Base-by-base conservation (phyloP, 2,113 vertebrate genomes). In the Gnathonemus echidnorhynchus region DNA sequence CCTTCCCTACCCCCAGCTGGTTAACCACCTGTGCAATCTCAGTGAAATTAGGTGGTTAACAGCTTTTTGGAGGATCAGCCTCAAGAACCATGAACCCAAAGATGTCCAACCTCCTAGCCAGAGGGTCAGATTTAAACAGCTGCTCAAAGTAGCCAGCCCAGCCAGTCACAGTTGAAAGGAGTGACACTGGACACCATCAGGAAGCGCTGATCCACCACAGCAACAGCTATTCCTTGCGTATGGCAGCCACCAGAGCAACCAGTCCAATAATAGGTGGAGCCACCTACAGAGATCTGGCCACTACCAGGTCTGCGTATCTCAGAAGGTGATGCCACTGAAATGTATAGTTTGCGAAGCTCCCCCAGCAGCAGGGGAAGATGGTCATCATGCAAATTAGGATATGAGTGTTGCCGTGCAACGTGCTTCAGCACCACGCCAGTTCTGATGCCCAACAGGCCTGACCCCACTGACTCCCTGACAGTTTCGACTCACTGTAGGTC, bases 221-320 rank as follows among this genome's bases (percentile, higher is more conserved):
- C 53, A 56, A 56, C 53, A 56, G 7, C 56, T 62, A 62, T 24
- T 62, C 21, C 56, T n/a, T 62, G 8, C n/a, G 56, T n/a, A 84
- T 46, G 46, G 84, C 84, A 49, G 46, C 84, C 48, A 27, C n/a
- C 84, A 86, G 84, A 86, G 45, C 46, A 24, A 50, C 84, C n/a
- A 86, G 48, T n/a, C 84, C 46, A 31, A 86, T 45, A 86, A 45
- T 5, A 50, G 84, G 24, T 50, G n/a, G 48, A 86, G 46, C 46
- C 84, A 86, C 84, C 48, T 50, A 86, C 84, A 49, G 48, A 86
- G 46, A 86, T 50, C 45, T 86, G 84, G 21, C 84, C 45, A 86
- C 84, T 86, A 24, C 84, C 84, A 24, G 46, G 46, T 86, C 84
- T 50, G 45, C 11, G n/a, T 50, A 86, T 8, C 46, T 86, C 48